phyloP scores from a whole-genome alignment of 2,888 invertebrate genomes.

The Eudasyphora cyanicolor region DNA sequence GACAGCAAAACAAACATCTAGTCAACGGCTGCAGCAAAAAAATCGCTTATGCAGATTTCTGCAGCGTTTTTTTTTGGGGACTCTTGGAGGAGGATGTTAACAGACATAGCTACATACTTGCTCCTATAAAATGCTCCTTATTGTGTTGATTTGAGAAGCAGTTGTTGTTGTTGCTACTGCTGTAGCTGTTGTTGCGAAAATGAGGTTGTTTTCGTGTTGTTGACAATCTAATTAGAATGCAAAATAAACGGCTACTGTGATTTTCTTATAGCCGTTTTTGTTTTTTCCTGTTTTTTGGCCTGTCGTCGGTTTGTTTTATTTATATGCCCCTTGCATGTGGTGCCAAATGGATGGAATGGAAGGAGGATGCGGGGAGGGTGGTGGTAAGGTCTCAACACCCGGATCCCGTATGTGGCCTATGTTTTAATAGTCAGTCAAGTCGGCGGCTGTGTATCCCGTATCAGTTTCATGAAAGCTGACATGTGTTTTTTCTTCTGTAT shows the following conservation, averaged over 20 bases:
- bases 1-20: background rate
- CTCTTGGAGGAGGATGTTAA: slow-evolving; percentile 14
- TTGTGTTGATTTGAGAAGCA: slow-evolving; percentile 26
- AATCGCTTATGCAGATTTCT: slow-evolving; percentile 55
- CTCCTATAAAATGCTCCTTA: slow-evolving; percentile 21
- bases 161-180: slow-evolving; percentile 19
- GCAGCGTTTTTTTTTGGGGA: background rate
- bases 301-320: slow-evolving; percentile 9
- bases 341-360: background rate
- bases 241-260: slow-evolving; percentile 69
- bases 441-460: slow-evolving; percentile 11
- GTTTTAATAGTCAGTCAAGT: background rate
- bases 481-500: slow-evolving; percentile 70
- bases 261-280: slow-evolving; percentile 42
- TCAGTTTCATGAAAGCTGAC: slow-evolving; percentile 70
- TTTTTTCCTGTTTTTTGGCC: too few relatives aligned
- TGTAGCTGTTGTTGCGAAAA: slow-evolving; percentile 53
- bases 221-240: slow-evolving; percentile 79
- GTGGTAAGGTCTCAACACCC: too few relatives aligned
- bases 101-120: background rate
- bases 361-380: background rate
- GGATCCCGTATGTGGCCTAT: background rate
- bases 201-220: slow-evolving; percentile 57
- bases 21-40: slow-evolving; percentile 62
- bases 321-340: slow-evolving; percentile 16